Evolutionary conservation across 1,140 invertebrate genomes (phyloP), one percentile per base, ranked within the genome.

Genomic region (Gonatopus flavifemur): DNA sequence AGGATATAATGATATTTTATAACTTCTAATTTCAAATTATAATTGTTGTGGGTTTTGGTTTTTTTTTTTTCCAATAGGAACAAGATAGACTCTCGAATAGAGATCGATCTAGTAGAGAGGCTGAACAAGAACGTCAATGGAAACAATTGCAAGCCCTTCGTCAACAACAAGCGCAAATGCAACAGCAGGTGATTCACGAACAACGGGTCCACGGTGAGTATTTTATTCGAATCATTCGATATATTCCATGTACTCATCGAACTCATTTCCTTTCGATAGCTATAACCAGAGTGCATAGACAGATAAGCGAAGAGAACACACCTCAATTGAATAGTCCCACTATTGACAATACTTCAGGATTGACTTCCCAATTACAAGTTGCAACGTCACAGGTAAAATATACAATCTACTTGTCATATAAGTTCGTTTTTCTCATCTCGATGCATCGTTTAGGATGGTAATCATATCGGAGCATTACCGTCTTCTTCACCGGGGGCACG

Each of bases 91-190:
- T 81, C 32, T 79, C 77, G 7, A 80, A 81, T 54, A 84, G 83
- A 60, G 81, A 83, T 62, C 86, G 86, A 67, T 80, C 81, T 10
- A 84, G 81, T 30, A 81, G 85, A 63, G 90, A 92, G 77, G 86
- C 88, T 30, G 91, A 93, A 74, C 88, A 92, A 64, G 90, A 92
- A 76, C 79, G 88, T 12, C 85, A 90, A 57, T 94, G 91, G 91
- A 94, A 94, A 73, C 88, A 91, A 56, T 72, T 92, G 52, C 90
- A 93, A 75, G 88, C 88, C 18, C 68, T 86, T 49, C 81, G 90
- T 16, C 88, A 91, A 66, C 87, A 89, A 59, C 88, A 90, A 67
- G 82, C 86, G 13, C 89, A 92, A 68, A 84, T 91, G 54, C 89
- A 91, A 49, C 88, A 91, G 66, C 85, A 88, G 76, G 84, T 86